Conservation (phyloP, 2,888 invertebrate genomes). For the Beris chalybata region DNA sequence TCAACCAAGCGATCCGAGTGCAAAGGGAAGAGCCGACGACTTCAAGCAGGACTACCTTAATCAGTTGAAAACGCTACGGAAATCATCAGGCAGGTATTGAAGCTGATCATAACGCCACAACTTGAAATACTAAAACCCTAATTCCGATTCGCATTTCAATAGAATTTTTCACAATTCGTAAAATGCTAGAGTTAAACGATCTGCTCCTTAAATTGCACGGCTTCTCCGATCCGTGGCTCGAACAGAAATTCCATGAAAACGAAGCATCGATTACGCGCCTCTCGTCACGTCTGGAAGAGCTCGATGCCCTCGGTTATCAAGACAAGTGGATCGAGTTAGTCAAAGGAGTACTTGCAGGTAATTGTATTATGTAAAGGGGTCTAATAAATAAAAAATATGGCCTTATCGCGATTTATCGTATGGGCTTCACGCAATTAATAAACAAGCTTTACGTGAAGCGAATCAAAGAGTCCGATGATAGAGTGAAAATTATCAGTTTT, state of each 20-base stretch:
- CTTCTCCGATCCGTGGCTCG: slow-evolving; percentile 84
- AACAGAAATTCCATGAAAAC: slow-evolving; percentile 89
- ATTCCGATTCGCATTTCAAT: slow-evolving; percentile 14
- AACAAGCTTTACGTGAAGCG: too few relatives aligned
- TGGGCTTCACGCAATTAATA: too few relatives aligned
- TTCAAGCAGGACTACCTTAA: slow-evolving; percentile 82
- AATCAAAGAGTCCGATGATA: too few relatives aligned
- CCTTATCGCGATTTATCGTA: too few relatives aligned
- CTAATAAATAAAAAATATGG: too few relatives aligned
- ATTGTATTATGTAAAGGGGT: slow-evolving; percentile 31
- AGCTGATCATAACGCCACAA: slow-evolving; percentile 62
- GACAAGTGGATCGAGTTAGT: slow-evolving; percentile 67
- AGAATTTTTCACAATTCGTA: slow-evolving; percentile 73
- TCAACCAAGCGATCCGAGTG: slow-evolving; percentile 74
- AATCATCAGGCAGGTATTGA: slow-evolving; percentile 60
- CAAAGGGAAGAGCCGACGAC: slow-evolving; percentile 75
- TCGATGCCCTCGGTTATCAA: slow-evolving; percentile 69
- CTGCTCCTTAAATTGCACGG: slow-evolving; percentile 87
- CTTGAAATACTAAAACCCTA: background rate
- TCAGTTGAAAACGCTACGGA: slow-evolving; percentile 60
- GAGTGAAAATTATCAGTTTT: too few relatives aligned
- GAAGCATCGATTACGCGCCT: slow-evolving; percentile 74
- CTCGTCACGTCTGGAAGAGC: slow-evolving; percentile 64
- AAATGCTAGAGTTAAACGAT: slow-evolving; percentile 88
- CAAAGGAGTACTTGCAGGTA: slow-evolving; percentile 68